Percentiles rank a stretch among this genome's conserved stretches.
phyloP scores from a whole-genome alignment of 2,113 vertebrate genomes.

The Dasyornis broadbenti region DNA sequence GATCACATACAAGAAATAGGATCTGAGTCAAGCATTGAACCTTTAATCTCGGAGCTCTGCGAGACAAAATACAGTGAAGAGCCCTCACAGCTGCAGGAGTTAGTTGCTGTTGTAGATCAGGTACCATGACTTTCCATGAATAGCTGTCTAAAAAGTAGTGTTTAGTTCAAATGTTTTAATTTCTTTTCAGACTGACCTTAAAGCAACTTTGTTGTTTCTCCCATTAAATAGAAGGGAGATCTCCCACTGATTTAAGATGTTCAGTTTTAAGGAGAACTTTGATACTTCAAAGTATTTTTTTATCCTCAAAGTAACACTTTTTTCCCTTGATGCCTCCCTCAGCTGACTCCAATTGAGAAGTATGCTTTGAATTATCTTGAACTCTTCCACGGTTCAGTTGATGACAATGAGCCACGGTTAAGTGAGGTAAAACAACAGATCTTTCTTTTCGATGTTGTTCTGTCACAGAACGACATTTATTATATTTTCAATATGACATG shows the following conservation, averaged over 20 bases:
- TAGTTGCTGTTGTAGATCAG: slow-evolving; percentile 88
- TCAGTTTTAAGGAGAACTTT: neutral
- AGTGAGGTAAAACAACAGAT: slow-evolving; percentile 54
- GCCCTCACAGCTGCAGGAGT: slow-evolving; percentile 79
- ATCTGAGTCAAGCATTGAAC: slow-evolving; percentile 19
- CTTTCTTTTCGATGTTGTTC: neutral
- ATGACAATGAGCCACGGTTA: slow-evolving; percentile 42
- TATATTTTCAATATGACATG: neutral
- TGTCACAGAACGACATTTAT: neutral
- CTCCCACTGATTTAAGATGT: neutral
- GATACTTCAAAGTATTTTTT: neutral
- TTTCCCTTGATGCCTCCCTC: neutral
- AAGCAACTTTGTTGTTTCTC: neutral
- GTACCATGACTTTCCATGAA: slow-evolving; percentile 39
- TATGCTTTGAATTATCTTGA: slow-evolving; percentile 92
- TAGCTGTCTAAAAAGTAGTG: neutral
- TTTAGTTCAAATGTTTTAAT: neutral
- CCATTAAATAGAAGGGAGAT: neutral
- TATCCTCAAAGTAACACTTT: neutral
- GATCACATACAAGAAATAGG: neutral
- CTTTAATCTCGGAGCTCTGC: slow-evolving; percentile 23
- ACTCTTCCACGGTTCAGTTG: slow-evolving; percentile 75
- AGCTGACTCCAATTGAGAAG: slow-evolving; percentile 94
- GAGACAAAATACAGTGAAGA: slow-evolving; percentile 70
- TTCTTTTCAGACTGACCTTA: neutral